Base-by-base conservation (phyloP, 2,888 invertebrate genomes). In the Chesias legatella region DNA sequence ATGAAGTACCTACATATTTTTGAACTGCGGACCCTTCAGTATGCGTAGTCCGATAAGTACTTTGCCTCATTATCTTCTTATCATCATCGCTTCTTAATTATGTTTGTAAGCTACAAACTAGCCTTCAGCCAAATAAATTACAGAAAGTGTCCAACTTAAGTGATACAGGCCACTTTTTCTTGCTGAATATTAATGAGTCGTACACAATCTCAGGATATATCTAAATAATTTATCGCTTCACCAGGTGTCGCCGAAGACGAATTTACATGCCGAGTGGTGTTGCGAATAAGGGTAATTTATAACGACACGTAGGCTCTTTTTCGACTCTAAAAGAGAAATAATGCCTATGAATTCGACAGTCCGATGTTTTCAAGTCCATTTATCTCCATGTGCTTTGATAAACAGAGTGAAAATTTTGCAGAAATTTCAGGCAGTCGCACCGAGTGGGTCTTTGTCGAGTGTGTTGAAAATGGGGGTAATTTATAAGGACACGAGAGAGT, bases 181-280 rank as follows among this genome's bases (percentile, higher is more conserved):
- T 58, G 50, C 58, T 54, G 66, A 66, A 65, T 67, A 64, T 65
- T 67, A 70, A 72, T 65, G 70, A 67, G 64, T 57, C 58, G 53
- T 50, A 56, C 53, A 60, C 61, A 66, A 66, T 65, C 63, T 63
- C 60, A 53, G 53, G 59, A 57, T 63, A 63, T 61, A 66, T 64
- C 63, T 67, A 63, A 63, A 67, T 67, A 71, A 72, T 67, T 69
- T 70, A 68, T 67, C 47, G 55, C 55, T 49, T 50, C 53, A 63
- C 57, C 67, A 60, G 63, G 63, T 67, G 63, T 60, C 62, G 58
- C 57, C 48, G 51, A 58, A 64, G 56, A 58, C 56, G 52, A 53
- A 61, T 62, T 63, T 45, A 45, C 45, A 45, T 45, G 45, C 29
- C 40, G 40, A 41, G 45, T 45, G 30, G 33, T 37, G 44, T 36